phyloP scores from a whole-genome alignment of 2,113 vertebrate genomes.

The Galemys pyrenaicus region DNA sequence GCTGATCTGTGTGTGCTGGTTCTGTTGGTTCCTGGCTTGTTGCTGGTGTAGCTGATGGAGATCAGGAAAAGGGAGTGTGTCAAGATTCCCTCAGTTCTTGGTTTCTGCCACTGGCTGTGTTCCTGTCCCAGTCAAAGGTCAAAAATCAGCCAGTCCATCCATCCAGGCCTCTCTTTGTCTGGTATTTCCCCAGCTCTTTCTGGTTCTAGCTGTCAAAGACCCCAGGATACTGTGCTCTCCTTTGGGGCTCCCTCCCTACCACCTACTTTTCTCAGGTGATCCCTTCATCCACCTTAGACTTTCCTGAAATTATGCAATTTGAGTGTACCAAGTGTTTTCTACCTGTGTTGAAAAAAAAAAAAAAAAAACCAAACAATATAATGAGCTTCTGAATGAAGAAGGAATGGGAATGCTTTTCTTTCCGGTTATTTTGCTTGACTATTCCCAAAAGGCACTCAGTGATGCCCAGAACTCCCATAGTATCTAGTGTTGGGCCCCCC shows the following conservation, averaged over 20 bases:
- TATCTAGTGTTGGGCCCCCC: neutral
- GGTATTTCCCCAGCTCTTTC: neutral
- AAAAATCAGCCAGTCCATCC: neutral
- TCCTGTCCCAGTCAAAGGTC: neutral
- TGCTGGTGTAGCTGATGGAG: neutral
- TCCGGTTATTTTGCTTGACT: constrained; percentile 34
- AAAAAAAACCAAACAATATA: neutral
- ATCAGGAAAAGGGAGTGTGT: neutral
- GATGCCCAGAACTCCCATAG: neutral
- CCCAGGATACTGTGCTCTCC: neutral
- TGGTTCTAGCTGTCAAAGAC: neutral
- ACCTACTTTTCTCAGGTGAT: neutral
- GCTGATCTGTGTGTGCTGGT: neutral
- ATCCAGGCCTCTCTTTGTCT: neutral
- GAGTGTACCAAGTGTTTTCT: neutral
- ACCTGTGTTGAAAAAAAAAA: neutral
- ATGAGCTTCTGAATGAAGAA: neutral
- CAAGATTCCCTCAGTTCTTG: neutral
- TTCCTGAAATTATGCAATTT: neutral
- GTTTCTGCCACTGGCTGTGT: neutral
- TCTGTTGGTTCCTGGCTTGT: neutral
- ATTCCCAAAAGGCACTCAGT: neutral
- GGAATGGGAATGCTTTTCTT: neutral
- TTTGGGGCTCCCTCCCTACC: neutral
- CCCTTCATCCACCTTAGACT: neutral